phyloP scores from a whole-genome alignment of 2,888 invertebrate species.

The Drosophila neotestacea region DNA sequence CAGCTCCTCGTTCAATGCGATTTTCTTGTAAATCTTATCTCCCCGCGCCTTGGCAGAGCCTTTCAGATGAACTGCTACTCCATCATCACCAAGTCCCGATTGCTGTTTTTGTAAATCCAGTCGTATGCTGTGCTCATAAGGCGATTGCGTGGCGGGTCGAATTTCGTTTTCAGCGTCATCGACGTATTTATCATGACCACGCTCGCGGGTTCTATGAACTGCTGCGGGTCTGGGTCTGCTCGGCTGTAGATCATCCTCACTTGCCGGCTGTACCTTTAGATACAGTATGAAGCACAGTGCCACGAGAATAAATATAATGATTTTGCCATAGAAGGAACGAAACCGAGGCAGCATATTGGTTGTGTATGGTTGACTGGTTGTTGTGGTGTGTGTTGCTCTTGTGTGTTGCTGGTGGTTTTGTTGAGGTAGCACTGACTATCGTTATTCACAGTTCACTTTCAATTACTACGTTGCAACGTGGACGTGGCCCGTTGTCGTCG shows the following conservation, averaged over 20 bases:
- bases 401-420: slow-evolving; percentile 20
- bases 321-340: slow-evolving; percentile 84
- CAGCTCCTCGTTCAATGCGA: slow-evolving; percentile 94
- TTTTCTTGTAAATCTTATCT: slow-evolving; percentile 91
- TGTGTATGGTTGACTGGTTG: slow-evolving; percentile 16
- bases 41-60: slow-evolving; percentile 89
- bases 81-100: slow-evolving; percentile 90
- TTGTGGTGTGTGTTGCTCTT: slow-evolving; percentile 3
- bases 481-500: slow-evolving; percentile 44
- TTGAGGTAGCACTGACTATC: slow-evolving; percentile 55
- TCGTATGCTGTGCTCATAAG: slow-evolving; percentile 85
- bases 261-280: slow-evolving; percentile 77
- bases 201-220: neutral
- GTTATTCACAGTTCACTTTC: slow-evolving; percentile 32
- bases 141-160: slow-evolving; percentile 56
- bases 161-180: slow-evolving; percentile 71
- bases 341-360: slow-evolving; percentile 84
- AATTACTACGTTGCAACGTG: slow-evolving; percentile 49
- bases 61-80: slow-evolving; percentile 88
- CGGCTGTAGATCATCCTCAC: slow-evolving; percentile 40
- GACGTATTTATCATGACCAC: slow-evolving; percentile 30
- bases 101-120: slow-evolving; percentile 89
- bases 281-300: slow-evolving; percentile 83
- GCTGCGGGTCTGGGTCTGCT: slow-evolving; percentile 25
- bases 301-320: slow-evolving; percentile 82